phyloP scores from a whole-genome alignment of 1,140 invertebrate species.

The Drosophila arawakana region DNA sequence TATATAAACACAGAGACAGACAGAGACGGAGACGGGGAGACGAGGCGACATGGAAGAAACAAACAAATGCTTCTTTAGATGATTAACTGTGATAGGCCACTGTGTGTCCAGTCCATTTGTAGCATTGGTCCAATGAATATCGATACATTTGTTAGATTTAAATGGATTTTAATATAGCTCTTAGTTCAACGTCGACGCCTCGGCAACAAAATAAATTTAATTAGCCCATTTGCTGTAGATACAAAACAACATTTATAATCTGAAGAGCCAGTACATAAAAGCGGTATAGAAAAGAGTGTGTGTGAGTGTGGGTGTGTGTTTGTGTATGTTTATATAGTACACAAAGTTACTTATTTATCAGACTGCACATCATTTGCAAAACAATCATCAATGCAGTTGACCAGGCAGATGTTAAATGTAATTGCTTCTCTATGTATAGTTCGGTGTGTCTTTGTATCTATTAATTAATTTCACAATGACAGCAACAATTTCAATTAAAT shows the following conservation, averaged over 20 bases:
- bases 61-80: slow-evolving; percentile 76
- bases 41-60: background rate
- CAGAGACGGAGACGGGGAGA: slow-evolving; percentile 1
- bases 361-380: slow-evolving; percentile 51
- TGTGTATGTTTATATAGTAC: background rate
- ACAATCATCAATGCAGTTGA: slow-evolving; percentile 66
- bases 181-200: slow-evolving; percentile 23
- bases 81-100: slow-evolving; percentile 73
- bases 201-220: slow-evolving; percentile 71
- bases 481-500: slow-evolving; percentile 79
- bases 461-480: slow-evolving; percentile 78
- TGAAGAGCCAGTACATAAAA: slow-evolving; percentile 23
- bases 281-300: background rate
- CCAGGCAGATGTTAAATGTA: slow-evolving; percentile 69
- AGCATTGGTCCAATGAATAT: slow-evolving; percentile 41
- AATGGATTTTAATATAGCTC: slow-evolving; percentile 75
- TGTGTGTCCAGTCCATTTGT: slow-evolving; percentile 28
- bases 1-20: slow-evolving; percentile 12
- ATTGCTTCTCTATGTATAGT: slow-evolving; percentile 57
- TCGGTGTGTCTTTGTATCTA: slow-evolving; percentile 54
- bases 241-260: slow-evolving; percentile 56
- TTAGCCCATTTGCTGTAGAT: slow-evolving; percentile 42
- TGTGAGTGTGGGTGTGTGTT: slow-evolving; percentile 2
- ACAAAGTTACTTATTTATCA: slow-evolving; percentile 58
- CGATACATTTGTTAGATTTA: slow-evolving; percentile 65